These are phyloP conservation scores for Episyrphus balteatus DNA, from an alignment of 1,140 invertebrate species.

Conservation along the genomic window DNA sequence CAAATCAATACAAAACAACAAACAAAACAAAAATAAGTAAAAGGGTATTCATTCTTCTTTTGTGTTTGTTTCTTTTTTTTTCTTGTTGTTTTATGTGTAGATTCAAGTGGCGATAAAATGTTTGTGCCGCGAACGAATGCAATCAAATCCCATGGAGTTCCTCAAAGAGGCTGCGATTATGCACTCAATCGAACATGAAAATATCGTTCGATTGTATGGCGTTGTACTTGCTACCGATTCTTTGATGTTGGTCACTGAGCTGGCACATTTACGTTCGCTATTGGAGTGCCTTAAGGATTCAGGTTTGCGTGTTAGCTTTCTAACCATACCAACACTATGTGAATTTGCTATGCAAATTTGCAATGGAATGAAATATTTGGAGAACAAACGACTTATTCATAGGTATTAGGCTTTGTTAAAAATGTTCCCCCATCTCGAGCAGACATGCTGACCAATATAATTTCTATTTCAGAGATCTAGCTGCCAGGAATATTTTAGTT, in stretches of 20 bases:
- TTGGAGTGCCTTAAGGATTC: constrained; percentile 93
- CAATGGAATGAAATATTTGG: constrained; percentile 92
- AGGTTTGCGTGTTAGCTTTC: constrained; percentile 71
- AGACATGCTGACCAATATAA: neutral
- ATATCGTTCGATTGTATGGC: constrained; percentile 93
- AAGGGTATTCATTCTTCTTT: neutral
- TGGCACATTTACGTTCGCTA: constrained; percentile 87
- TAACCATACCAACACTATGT: constrained; percentile 72
- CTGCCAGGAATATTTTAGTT: constrained; percentile 89
- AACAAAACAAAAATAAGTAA: neutral
- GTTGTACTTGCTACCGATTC: constrained; percentile 91
- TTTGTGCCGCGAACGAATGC: constrained; percentile 84
- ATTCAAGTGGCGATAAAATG: constrained; percentile 97
- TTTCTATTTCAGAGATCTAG: constrained; percentile 62
- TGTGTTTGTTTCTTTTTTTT: neutral
- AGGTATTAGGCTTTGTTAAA: too few relatives aligned
- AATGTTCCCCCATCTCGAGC: neutral
- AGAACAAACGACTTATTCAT: constrained; percentile 88
- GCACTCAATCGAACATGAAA: constrained; percentile 94
- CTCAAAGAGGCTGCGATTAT: constrained; percentile 96
- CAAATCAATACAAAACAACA: neutral
- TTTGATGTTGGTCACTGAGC: constrained; percentile 92
- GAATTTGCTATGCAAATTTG: constrained; percentile 91
- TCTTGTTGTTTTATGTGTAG: constrained; percentile 33
- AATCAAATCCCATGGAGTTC: constrained; percentile 92